Evolutionary conservation across 2,888 invertebrate species (phyloP), one percentile per base, ranked within the genome.

Genomic region (Yponomeuta evonymella): DNA sequence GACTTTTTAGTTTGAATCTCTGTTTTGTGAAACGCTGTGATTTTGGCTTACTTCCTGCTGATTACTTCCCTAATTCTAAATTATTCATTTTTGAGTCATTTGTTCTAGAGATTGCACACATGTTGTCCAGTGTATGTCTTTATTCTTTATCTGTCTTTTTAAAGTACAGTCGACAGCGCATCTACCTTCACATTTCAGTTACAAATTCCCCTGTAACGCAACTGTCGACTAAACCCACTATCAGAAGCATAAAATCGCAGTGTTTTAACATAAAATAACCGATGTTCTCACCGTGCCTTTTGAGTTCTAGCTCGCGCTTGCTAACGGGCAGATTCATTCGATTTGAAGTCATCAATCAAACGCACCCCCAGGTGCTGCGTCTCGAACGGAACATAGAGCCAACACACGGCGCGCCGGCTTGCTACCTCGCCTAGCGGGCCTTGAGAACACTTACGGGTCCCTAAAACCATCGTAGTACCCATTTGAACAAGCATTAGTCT

Each of bases 331-430:
- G 88, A 89, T 89, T 90, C 91, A 88, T 87, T 86, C 51, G 88
- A 90, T 91, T 91, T 91, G 92, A 91, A 90, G 92, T 92, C 92
- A 92, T 92, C 92, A 92, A 92, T 92, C 92, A 90, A 87, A 87
- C 78, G 79, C 78, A 79, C 81, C 23, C 83, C 74, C 81, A 79
- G 81, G 82, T 88, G 83, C 86, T 85, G 85, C 90, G 90, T 83
- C 84, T 86, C 86, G 90, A 91, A 92, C 90, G 83, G 89, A 90
- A 82, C 89, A 90, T 89, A 90, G 88, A 84, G 15, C 77, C 73
- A 43, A 77, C 86, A 87, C 87, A 89, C 90, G 89, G 66, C 66
- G 70, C 66, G 23, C 65, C 70, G 66, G 70, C 70, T 36, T 48
- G 64, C 33, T 51, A 58, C 51, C 15, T 15, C 51, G 51, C 51